Conservation (phyloP, 2,113 vertebrate species). For the Stomatorhinus ivindoensis region DNA sequence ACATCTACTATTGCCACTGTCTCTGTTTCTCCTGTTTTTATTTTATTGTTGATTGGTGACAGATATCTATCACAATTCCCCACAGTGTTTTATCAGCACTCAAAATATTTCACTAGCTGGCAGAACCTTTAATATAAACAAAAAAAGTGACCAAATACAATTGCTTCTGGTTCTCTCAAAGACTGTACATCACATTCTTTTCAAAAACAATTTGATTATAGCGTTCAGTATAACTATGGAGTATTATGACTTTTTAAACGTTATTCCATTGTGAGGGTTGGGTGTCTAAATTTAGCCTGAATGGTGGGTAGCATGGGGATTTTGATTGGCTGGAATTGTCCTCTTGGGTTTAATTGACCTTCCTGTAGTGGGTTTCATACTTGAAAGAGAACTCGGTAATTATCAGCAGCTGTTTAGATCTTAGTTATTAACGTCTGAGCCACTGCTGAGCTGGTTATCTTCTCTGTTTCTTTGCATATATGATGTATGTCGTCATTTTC, state of each 20-base stretch:
- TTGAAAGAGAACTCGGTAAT: not conserved
- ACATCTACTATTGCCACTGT: not conserved
- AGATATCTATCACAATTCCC: not conserved
- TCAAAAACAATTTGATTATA: not conserved
- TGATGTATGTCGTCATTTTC: not conserved
- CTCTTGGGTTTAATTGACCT: not conserved
- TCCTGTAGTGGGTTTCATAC: not conserved
- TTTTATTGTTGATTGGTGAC: not conserved
- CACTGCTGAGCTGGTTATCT: not conserved
- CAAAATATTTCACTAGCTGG: not conserved
- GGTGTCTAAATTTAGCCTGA: not conserved
- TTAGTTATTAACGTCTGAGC: not conserved
- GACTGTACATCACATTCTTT: not conserved
- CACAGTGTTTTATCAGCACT: not conserved
- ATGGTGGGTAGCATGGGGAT: not conserved
- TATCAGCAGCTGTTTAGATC: not conserved
- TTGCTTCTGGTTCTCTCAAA: not conserved
- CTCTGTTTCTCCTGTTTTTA: not conserved
- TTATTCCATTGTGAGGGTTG: not conserved
- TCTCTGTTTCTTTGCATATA: not conserved
- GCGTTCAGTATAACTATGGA: not conserved
- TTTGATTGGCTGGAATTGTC: not conserved
- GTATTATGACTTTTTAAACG: not conserved
- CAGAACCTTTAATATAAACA: not conserved
- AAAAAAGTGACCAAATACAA: not conserved